Evolutionary conservation across 53 echinoderm and acorn worm genomes (phyloP), one percentile per base, ranked within the genome.

Genomic region (Henricia sp.): DNA sequence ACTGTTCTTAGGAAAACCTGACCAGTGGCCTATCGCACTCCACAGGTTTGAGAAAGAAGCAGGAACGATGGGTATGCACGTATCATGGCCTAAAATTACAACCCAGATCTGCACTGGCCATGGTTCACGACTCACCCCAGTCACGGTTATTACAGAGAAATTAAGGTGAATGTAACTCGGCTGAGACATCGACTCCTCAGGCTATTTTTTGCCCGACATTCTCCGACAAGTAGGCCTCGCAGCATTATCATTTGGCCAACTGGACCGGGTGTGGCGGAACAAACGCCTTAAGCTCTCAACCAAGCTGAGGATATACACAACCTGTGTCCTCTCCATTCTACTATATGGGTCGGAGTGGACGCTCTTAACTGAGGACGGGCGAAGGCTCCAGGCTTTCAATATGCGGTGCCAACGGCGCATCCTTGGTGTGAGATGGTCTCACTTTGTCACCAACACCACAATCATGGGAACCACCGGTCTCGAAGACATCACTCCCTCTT

Each of bases 91-190:
- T n/a, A 53, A 53, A 16, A 53, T 16, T 3, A 53, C 17, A 23
- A 5, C 17, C 17, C 16, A 53, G 6, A 53, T 3, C 17, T 53
- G 53, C 53, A 53, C 53, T 23, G 17, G 53, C 53, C 53, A n/a
- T 16, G 53, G 53, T 14, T 23, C 3, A 5, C 23, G 19, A 14
- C 5, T 53, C 53, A 23, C 53, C 6, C 23, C 53, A 16, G 6
- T 23, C 16, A 53, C 53, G 17, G 53, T 53, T 53, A 53, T 53
- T 23, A 53, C 3, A 23, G 17, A 53, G 53, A 53, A 16, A 16
- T 53, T 53, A n/a, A 14, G 53, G n/a, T n/a, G n/a, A n/a, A n/a
- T n/a, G 53, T 53, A 16, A n/a, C 53, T 53, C 53, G 53, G 53
- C 53, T 53, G 53, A 19, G 17, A 53, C 53, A 53, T 14, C 5